Percentiles rank a stretch among this genome's conserved stretches.
Evolutionary conservation across 2,797 vertebrate genomes (phyloP).

Genomic region (Bryconaethiops microstoma): DNA sequence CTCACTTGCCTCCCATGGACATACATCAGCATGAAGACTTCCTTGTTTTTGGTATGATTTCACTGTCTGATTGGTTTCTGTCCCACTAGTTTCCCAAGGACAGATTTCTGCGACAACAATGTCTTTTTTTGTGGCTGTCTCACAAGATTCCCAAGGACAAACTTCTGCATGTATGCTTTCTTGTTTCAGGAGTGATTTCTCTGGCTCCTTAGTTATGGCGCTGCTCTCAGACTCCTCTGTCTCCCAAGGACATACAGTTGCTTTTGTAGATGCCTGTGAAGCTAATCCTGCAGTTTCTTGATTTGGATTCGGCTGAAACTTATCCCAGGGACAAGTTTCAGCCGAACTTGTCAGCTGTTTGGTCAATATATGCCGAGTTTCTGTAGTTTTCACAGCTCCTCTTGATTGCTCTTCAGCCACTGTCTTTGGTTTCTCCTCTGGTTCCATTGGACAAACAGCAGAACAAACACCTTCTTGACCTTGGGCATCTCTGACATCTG

Average conservation of each 20-base stretch:
- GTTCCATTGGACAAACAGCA: constrained; percentile 30
- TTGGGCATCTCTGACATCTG: constrained; percentile 29
- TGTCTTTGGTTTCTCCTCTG: constrained; percentile 16
- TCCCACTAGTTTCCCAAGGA: constrained; percentile 41
- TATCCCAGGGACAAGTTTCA: constrained; percentile 80
- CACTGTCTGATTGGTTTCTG: constrained; percentile 39
- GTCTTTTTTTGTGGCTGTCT: neutral
- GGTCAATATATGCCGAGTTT: neutral
- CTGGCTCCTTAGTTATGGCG: constrained; percentile 16
- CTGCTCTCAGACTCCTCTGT: constrained; percentile 8
- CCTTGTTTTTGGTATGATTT: constrained; percentile 46
- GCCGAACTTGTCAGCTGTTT: constrained; percentile 55
- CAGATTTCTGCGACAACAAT: neutral
- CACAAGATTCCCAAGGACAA: constrained; percentile 49
- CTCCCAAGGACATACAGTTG: constrained; percentile 27
- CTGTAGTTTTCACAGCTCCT: neutral
- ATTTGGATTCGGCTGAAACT: no score
- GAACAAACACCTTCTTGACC: neutral
- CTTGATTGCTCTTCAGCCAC: neutral
- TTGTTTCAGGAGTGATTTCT: constrained; percentile 9
- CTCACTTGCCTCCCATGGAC: constrained; percentile 64
- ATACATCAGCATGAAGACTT: constrained; percentile 53
- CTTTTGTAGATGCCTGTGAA: constrained; percentile 58
- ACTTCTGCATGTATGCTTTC: constrained; percentile 43
- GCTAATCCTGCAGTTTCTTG: constrained; percentile 21